Conservation (phyloP, 2,888 invertebrate genomes). For the Morpho achilles region DNA sequence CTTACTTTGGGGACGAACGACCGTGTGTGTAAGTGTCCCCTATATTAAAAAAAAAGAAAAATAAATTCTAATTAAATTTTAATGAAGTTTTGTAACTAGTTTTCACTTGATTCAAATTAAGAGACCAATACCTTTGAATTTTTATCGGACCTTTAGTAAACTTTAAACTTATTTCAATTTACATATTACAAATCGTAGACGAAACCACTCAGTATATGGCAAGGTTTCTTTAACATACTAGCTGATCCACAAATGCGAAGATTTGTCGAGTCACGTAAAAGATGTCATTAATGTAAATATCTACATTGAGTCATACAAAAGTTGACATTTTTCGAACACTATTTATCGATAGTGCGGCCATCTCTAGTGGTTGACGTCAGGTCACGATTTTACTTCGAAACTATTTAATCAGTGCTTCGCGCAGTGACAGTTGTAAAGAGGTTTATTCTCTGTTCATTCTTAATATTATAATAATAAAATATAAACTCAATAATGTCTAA, state of each 20-base stretch:
- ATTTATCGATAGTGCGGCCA: constrained; percentile 31
- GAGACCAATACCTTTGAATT: no score
- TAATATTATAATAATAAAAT: no score
- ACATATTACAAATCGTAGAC: no score
- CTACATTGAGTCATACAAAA: constrained; percentile 15
- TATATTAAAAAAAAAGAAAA: no score
- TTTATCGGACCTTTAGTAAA: no score
- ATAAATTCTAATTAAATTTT: no score
- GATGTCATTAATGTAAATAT: constrained; percentile 20
- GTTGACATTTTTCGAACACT: constrained; percentile 25
- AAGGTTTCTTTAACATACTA: not conserved
- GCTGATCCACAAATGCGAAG: constrained; percentile 5
- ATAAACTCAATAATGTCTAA: no score
- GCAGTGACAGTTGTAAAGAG: constrained; percentile 52
- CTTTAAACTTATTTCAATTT: no score
- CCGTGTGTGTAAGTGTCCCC: no score
- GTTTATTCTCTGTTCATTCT: constrained; percentile 8
- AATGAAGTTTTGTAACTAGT: no score
- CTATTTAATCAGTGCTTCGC: constrained; percentile 51
- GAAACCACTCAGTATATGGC: not conserved
- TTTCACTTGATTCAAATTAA: no score
- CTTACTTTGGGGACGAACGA: no score
- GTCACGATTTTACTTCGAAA: constrained; percentile 53
- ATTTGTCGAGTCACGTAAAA: constrained; percentile 12
- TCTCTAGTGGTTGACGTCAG: constrained; percentile 49